These are phyloP conservation scores for Pogona vitticeps DNA, from an alignment of 2,113 vertebrate species.

Conservation along the genomic window DNA sequence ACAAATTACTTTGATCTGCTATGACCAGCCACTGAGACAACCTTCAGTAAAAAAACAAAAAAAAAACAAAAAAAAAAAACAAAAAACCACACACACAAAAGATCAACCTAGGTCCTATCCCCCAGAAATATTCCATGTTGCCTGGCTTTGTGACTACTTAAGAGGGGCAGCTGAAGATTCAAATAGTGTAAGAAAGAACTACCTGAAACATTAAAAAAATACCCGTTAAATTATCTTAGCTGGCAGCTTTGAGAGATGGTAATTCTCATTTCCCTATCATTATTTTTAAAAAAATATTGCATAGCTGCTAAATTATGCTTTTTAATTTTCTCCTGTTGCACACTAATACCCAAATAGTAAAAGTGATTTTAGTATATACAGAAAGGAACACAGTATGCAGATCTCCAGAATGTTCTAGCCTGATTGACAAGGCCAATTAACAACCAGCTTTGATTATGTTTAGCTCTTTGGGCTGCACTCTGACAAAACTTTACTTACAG, in stretches of 20 bases:
- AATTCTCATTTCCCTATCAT: slow-evolving; percentile 56
- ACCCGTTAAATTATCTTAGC: slow-evolving; percentile 80
- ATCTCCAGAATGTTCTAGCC: slow-evolving; percentile 59
- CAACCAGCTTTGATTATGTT: slow-evolving; percentile 69
- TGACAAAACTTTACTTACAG: slow-evolving; percentile 70
- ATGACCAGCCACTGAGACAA: slow-evolving; percentile 65
- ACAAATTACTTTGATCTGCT: slow-evolving; percentile 69
- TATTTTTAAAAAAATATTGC: slow-evolving; percentile 74
- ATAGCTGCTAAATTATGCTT: slow-evolving; percentile 79
- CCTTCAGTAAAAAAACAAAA: slow-evolving; percentile 59
- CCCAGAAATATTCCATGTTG: slow-evolving; percentile 48
- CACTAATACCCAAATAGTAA: slow-evolving; percentile 57
- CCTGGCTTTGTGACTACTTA: slow-evolving; percentile 61
- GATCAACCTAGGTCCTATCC: slow-evolving; percentile 66
- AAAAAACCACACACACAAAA: slow-evolving; percentile 46
- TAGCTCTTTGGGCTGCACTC: slow-evolving; percentile 73
- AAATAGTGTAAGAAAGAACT: slow-evolving; percentile 76
- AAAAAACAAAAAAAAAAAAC: slow-evolving; percentile 57
- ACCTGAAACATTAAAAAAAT: slow-evolving; percentile 77
- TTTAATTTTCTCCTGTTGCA: slow-evolving; percentile 51
- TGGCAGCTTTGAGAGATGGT: slow-evolving; percentile 72
- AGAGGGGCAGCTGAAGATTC: slow-evolving; percentile 73
- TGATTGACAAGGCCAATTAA: slow-evolving; percentile 62
- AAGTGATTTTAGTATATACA: slow-evolving; percentile 62
- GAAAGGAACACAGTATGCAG: slow-evolving; percentile 56